phyloP scores from a whole-genome alignment of 2,888 invertebrate species.

The Apamea sordens region DNA sequence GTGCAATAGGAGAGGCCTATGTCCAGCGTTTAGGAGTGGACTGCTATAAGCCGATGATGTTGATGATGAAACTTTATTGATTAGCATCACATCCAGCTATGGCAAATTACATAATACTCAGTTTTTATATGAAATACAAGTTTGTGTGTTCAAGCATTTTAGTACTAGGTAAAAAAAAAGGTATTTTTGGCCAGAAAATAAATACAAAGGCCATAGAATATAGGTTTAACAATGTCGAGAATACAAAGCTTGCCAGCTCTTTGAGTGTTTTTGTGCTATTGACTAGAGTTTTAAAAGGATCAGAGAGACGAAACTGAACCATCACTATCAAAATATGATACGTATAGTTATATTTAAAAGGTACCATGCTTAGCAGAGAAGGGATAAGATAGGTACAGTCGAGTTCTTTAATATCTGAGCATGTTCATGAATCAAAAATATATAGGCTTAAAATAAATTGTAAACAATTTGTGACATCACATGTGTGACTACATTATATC shows the following conservation, averaged over 20 bases:
- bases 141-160: background rate
- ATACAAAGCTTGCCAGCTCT: conserved; percentile 22
- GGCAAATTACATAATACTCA: background rate
- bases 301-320: background rate
- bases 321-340: conserved; percentile 17
- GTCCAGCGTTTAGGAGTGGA: too few species aligned
- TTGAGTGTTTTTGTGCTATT: conserved; percentile 22
- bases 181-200: conserved; percentile 1
- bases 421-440: too few species aligned
- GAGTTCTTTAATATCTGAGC: too few species aligned
- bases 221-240: background rate
- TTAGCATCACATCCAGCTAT: background rate
- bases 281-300: conserved; percentile 24
- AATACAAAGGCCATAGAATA: conserved; percentile 10
- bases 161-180: background rate
- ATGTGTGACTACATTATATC: too few species aligned
- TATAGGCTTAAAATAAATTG: too few species aligned
- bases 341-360: background rate
- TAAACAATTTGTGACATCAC: too few species aligned
- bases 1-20: too few species aligned
- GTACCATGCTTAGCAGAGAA: background rate
- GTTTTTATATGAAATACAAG: background rate
- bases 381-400: background rate
- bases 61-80: background rate
- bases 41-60: too few species aligned